Percentiles rank a stretch among this genome's conserved stretches.
These are phyloP conservation scores for Ischnus inquisitorius DNA, from an alignment of 2,888 invertebrate species.

Conservation along the genomic window DNA sequence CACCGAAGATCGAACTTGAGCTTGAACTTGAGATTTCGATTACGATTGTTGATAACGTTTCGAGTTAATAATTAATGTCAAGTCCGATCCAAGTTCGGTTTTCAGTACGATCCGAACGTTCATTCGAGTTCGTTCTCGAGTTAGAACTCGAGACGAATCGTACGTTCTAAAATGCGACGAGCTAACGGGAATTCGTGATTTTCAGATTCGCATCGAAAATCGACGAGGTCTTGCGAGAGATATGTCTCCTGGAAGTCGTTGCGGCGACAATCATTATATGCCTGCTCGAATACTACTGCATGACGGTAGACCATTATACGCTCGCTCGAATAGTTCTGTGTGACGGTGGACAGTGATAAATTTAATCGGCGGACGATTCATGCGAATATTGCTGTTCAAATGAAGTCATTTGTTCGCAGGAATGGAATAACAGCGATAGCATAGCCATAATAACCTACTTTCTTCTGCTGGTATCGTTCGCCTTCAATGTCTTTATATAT, in stretches of 20 bases:
- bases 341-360: no score
- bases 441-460: slow-evolving; percentile 49
- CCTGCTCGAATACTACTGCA: slow-evolving; percentile 78
- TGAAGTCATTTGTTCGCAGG: slow-evolving; percentile 34
- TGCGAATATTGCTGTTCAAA: not conserved
- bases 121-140: no score
- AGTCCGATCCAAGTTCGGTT: no score
- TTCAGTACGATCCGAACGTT: no score
- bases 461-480: slow-evolving; percentile 43
- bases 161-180: no score
- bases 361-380: no score
- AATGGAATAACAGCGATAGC: slow-evolving; percentile 53
- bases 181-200: not conserved
- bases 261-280: slow-evolving; percentile 81
- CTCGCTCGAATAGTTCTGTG: slow-evolving; percentile 77
- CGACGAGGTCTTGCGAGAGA: slow-evolving; percentile 75
- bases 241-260: slow-evolving; percentile 79
- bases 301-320: slow-evolving; percentile 81
- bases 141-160: no score
- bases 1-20: no score
- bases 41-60: no score
- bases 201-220: slow-evolving; percentile 77
- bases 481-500: slow-evolving; percentile 62
- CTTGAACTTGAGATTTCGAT: no score
- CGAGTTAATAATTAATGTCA: no score